Base-by-base conservation (phyloP, 2,113 vertebrate genomes). In the Marmota flaviventris region DNA sequence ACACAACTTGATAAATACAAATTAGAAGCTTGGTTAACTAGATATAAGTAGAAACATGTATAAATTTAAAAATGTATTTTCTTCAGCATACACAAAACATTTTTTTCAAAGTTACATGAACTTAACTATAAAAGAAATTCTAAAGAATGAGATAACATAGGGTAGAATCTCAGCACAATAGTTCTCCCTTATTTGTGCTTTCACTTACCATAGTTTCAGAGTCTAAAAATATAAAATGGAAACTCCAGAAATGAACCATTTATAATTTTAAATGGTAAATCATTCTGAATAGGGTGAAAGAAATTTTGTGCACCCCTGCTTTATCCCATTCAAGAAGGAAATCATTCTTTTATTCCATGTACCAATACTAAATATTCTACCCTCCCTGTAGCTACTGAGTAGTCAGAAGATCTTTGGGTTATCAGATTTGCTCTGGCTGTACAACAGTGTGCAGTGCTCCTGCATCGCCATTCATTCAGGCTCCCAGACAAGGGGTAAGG, bases 21-120 rank as follows among this genome's bases (percentile, higher is more conserved):
- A 69, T 79, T 69, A 95, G 53, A 83, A 81, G 18, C 25, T 94
- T 91, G 16, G 45, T n/a, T 91, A 37, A 84, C 14, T 63, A 70
- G 20, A 56, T 4, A 29, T 51, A 58, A 16, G 39, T 78, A 84
- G 10, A 70, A 22, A 20, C 3, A 29, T 32, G 4, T 13, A 4
- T 1, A 87, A 79, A 29, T 85, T 39, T 65, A 48, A n/a, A n/a
- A 37, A 16, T 18, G 32, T n/a, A 48, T 61, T 77, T 92, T 69
- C 65, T 69, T 93, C 17, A 89, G 11, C 22, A 39, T 1, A 34
- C 22, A 32, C 5, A 69, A 78, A 51, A 82, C 56, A 58, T 58
- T 45, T 85, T 93, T 51, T 89, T 72, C 27, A 27, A 51, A 73
- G 24, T 75, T 79, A 27, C 12, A 20, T 84, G 32, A 69, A 81